Conservation (phyloP, 2,888 invertebrate genomes). For the Erebia ligea region DNA sequence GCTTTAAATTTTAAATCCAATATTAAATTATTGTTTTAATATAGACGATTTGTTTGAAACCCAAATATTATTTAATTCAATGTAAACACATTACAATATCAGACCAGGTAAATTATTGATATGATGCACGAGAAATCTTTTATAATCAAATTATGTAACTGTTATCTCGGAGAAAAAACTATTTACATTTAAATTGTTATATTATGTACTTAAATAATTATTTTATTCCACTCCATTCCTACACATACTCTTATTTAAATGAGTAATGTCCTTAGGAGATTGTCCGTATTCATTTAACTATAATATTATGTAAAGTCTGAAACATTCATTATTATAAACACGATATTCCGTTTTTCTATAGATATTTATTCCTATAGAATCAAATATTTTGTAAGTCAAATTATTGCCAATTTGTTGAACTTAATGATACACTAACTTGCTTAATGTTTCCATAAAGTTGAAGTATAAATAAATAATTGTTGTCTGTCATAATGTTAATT, state of each 20-base stretch:
- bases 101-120: neutral
- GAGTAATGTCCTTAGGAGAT: constrained; percentile 21
- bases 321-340: constrained; percentile 25
- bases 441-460: constrained; percentile 11
- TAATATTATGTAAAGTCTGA: constrained; percentile 8
- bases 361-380: constrained; percentile 25
- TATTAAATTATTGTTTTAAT: neutral
- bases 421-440: neutral
- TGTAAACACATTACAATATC: neutral
- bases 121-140: neutral
- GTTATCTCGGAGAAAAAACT: constrained; percentile 9
- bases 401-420: constrained; percentile 23
- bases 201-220: neutral
- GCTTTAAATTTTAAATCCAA: neutral
- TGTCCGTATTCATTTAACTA: constrained; percentile 30
- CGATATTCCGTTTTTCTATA: constrained; percentile 22
- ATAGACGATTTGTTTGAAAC: neutral
- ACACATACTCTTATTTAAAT: neutral
- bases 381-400: constrained; percentile 27
- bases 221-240: constrained; percentile 5
- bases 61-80: neutral
- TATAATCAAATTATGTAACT: constrained; percentile 1
- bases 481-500: constrained; percentile 10
- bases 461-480: neutral
- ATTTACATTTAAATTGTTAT: constrained; percentile 17